Base-by-base conservation (phyloP, 2,113 vertebrate genomes). In the Rhynchopsitta pachyrhyncha region DNA sequence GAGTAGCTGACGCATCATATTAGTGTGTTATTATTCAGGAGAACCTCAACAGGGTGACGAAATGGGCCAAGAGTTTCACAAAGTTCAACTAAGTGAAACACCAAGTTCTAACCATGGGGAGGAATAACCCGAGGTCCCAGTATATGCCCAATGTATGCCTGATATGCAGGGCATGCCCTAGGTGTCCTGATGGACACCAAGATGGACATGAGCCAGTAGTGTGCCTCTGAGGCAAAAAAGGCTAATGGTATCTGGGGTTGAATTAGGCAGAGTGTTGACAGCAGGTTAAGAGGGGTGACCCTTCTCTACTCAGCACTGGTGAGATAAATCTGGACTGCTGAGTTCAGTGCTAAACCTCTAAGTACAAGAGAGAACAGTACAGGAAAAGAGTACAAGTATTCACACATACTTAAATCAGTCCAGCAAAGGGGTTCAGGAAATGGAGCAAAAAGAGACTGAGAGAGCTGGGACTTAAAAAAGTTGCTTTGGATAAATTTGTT, bases 121-220 rank as follows among this genome's bases (percentile, higher is more conserved):
- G 5, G 24, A 88, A 69, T 12, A 86, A 57, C 5, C 2, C 7
- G 28, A 46, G 12, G 6, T 7, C 17, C 13, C 28, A 53, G 23
- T 6, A 28, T 13, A 33, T 13, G 17, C 1, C 53, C 31, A 57
- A 13, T 20, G 31, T 57, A 33, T 33, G 53, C 53, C 53, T 33
- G 53, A 57, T 57, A 33, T 6, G 18, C 25, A 74, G 3, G 18
- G 17, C 87, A 66, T 16, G 5, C 13, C 10, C 13, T 39, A 13
- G 13, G 6, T 62, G 44, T 66, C n/a, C 53, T 1, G 0, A 13
- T 44, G 59, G 24, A 75, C 31, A 60, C 3, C 17, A 88, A 47
- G 12, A 3, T 33, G 23, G 14, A 62, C 28, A 33, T 0, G 0
- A 92, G 37, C 8, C 37, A 63, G 22, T 5, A 74, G 27, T 19